Evolutionary conservation across 2,888 invertebrate species (phyloP).

Genomic region (Himalopsyche tibetana): DNA sequence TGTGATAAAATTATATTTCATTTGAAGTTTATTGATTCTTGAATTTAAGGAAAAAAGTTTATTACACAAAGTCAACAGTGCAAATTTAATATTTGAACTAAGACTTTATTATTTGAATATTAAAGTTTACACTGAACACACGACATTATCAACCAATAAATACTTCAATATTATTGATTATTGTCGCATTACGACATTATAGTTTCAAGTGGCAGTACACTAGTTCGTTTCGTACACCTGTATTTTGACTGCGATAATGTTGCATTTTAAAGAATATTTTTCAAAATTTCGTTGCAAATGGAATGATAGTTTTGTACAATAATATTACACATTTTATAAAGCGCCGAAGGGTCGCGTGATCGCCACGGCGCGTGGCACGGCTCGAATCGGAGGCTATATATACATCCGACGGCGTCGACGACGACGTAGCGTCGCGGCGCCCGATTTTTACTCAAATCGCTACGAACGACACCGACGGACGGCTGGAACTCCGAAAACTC

Average conservation of each 20-base stretch:
- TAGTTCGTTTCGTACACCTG: too few relatives aligned
- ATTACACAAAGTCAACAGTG: too few relatives aligned
- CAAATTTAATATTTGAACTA: too few relatives aligned
- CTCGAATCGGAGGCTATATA: slow-evolving; percentile 65
- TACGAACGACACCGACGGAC: slow-evolving; percentile 62
- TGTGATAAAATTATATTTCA: too few relatives aligned
- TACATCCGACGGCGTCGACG: slow-evolving; percentile 70
- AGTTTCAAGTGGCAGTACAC: too few relatives aligned
- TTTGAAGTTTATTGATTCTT: too few relatives aligned
- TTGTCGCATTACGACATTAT: too few relatives aligned
- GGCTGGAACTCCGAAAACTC: slow-evolving; percentile 59
- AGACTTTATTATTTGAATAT: too few relatives aligned
- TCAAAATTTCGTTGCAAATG: neutral
- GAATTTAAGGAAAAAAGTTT: too few relatives aligned
- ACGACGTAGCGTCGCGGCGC: slow-evolving; percentile 64
- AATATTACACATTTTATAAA: neutral
- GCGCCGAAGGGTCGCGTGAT: slow-evolving; percentile 43
- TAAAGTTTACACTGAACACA: too few relatives aligned
- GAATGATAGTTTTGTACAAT: neutral
- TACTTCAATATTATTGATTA: too few relatives aligned
- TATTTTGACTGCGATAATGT: neutral
- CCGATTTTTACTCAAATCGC: slow-evolving; percentile 66
- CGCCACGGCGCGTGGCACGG: slow-evolving; percentile 47
- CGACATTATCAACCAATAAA: too few relatives aligned
- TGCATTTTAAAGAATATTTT: neutral